Evolutionary conservation across 2,888 invertebrate genomes (phyloP).

Genomic region (Trissoscelio sp.): DNA sequence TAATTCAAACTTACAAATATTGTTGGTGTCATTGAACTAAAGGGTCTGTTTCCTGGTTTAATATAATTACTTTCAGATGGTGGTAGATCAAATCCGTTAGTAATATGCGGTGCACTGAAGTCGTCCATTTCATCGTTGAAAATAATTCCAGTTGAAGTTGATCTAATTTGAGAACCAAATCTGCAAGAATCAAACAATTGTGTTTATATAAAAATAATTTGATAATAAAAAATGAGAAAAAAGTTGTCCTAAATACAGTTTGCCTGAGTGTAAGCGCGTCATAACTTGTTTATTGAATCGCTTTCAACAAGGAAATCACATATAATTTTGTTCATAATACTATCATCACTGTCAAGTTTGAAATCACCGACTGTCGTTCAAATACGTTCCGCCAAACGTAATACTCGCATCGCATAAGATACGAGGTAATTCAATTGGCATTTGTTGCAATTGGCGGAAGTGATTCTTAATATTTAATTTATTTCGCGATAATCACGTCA

Average conservation of each 20-base stretch:
- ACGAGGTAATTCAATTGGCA: not conserved
- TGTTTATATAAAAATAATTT: not conserved
- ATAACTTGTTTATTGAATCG: not conserved
- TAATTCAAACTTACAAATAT: conserved; percentile 91
- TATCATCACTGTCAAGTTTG: conserved; percentile 58
- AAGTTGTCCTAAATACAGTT: no score
- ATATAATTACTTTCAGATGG: conserved; percentile 93
- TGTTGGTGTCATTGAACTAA: conserved; percentile 94
- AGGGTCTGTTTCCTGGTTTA: conserved; percentile 90
- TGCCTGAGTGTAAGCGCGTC: no score
- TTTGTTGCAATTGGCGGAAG: not conserved
- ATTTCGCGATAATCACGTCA: not conserved
- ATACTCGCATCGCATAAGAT: not conserved
- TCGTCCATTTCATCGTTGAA: conserved; percentile 98
- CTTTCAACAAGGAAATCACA: conserved; percentile 37
- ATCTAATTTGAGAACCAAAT: conserved; percentile 89
- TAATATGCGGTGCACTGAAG: conserved; percentile 91
- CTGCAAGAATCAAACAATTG: conserved; percentile 14
- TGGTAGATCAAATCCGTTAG: conserved; percentile 88
- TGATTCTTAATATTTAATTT: conserved; percentile 15
- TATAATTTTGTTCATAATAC: conserved; percentile 47
- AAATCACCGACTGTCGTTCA: conserved; percentile 18
- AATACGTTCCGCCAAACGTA: not conserved
- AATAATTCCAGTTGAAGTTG: conserved; percentile 93
- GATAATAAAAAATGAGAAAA: conserved; percentile 6